Evolutionary conservation across 2,113 vertebrate species (phyloP).

Genomic region (Paradisaea rubra): DNA sequence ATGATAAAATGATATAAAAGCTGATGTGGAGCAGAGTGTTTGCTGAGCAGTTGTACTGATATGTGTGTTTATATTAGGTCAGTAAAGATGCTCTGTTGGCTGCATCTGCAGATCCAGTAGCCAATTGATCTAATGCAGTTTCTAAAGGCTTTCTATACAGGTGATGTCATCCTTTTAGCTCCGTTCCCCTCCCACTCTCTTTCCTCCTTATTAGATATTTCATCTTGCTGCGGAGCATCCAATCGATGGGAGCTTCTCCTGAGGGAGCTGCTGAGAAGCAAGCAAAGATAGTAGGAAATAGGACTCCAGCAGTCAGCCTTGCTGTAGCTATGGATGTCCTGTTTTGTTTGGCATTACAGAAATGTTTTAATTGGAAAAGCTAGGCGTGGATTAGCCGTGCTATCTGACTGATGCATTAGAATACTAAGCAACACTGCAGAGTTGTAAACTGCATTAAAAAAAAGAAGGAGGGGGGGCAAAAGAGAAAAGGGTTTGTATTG

Average conservation of each 20-base stretch:
- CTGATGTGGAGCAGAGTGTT: not conserved
- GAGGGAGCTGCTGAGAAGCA: conserved; percentile 80
- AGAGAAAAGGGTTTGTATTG: conserved; percentile 50
- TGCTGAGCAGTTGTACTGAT: conserved; percentile 44
- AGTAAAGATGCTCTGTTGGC: conserved; percentile 82
- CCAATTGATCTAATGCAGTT: conserved; percentile 96
- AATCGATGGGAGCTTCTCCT: conserved; percentile 84
- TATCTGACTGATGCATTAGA: conserved; percentile 64
- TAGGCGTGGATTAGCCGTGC: conserved; percentile 61
- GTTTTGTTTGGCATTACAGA: conserved; percentile 52
- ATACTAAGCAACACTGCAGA: conserved; percentile 69
- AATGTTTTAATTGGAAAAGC: conserved; percentile 66
- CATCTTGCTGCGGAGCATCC: conserved; percentile 88
- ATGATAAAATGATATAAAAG: conserved; percentile 11
- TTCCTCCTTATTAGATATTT: conserved; percentile 89
- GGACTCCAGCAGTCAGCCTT: conserved; percentile 66
- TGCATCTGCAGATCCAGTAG: conserved; percentile 82
- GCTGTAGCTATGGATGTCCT: conserved; percentile 68
- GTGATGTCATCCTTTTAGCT: conserved; percentile 89
- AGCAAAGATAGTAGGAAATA: conserved; percentile 73
- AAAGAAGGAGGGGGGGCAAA: not conserved
- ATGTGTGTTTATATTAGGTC: conserved; percentile 67
- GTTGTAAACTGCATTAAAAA: conserved; percentile 69
- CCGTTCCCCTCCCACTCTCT: conserved; percentile 85
- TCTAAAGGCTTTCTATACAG: conserved; percentile 80